Evolutionary conservation across 2,888 invertebrate genomes (phyloP).

Genomic region (Margaritifera margaritifera): DNA sequence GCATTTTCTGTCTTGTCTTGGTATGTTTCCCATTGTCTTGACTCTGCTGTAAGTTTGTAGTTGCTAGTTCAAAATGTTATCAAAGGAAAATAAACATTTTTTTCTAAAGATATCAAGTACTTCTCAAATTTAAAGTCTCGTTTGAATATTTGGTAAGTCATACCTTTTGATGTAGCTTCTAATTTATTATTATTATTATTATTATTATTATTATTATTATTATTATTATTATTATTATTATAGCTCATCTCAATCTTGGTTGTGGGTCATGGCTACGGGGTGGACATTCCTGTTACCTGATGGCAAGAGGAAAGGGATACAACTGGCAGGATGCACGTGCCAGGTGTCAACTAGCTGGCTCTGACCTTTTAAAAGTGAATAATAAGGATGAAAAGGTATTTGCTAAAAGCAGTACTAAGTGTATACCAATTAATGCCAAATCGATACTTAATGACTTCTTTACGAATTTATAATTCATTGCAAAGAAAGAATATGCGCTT

Average conservation of each 20-base stretch:
- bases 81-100: no score
- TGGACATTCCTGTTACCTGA: constrained; percentile 42
- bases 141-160: no score
- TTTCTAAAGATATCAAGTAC: no score
- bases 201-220: no score
- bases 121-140: no score
- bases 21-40: no score
- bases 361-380: constrained; percentile 39
- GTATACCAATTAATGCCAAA: neutral
- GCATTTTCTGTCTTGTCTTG: no score
- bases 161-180: no score
- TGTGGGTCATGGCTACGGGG: constrained; percentile 45
- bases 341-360: constrained; percentile 28
- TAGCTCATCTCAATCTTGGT: constrained; percentile 36
- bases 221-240: neutral
- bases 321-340: constrained; percentile 34
- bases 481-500: neutral
- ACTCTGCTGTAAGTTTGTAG: no score
- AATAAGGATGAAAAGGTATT: constrained; percentile 42
- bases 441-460: neutral
- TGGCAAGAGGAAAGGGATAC: constrained; percentile 26
- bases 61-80: no score
- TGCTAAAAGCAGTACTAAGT: no score
- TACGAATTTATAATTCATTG: neutral
- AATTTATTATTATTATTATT: no score